Evolutionary conservation across 2,113 vertebrate genomes (phyloP).

Genomic region (Australoheros scitulus): DNA sequence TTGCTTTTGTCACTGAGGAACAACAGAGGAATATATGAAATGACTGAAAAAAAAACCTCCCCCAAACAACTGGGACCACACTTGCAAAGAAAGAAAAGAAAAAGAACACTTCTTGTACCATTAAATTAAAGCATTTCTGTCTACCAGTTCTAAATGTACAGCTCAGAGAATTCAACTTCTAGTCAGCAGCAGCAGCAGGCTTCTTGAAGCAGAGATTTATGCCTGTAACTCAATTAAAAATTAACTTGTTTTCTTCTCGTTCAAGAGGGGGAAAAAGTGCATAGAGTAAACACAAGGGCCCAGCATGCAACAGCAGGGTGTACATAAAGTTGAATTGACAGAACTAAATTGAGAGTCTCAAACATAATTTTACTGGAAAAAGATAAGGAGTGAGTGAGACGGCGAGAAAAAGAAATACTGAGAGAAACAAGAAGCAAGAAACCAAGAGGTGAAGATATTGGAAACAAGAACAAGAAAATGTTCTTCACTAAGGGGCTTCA

Average conservation of each 20-base stretch:
- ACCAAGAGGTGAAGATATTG: background rate
- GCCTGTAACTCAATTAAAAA: slow-evolving; percentile 46
- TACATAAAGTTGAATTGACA: slow-evolving; percentile 41
- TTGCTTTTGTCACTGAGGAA: background rate
- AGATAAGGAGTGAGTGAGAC: slow-evolving; percentile 23
- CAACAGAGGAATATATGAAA: background rate
- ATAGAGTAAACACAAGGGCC: background rate
- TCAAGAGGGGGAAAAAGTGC: background rate
- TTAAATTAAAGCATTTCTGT: background rate
- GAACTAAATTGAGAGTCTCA: slow-evolving; percentile 43
- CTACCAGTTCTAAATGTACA: background rate
- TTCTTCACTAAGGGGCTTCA: slow-evolving; percentile 76
- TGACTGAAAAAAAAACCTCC: no score
- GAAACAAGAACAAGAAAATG: slow-evolving; percentile 60
- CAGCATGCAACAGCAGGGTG: slow-evolving; percentile 28
- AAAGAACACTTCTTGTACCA: slow-evolving; percentile 5
- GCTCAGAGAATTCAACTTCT: slow-evolving; percentile 5
- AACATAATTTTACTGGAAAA: slow-evolving; percentile 37
- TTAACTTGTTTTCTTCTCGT: slow-evolving; percentile 54
- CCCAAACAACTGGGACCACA: no score
- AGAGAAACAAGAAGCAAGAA: slow-evolving; percentile 7
- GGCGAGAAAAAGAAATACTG: slow-evolving; percentile 12
- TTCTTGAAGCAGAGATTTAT: slow-evolving; percentile 13
- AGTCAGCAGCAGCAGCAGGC: slow-evolving; percentile 1
- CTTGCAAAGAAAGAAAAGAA: no score